phyloP scores from a whole-genome alignment of 2,888 invertebrate genomes.

The Herminia tarsipennalis region DNA sequence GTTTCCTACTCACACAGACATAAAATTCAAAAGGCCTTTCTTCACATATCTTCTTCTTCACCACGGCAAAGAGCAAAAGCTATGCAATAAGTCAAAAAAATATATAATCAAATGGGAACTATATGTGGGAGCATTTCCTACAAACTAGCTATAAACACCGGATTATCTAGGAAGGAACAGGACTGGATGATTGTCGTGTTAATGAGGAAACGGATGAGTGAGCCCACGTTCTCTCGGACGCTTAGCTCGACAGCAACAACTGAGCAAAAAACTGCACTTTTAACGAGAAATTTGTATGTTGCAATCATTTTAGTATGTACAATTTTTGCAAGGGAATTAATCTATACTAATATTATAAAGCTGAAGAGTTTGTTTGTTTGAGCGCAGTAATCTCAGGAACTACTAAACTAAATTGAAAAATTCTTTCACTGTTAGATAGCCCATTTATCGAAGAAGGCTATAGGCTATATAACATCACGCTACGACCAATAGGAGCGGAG shows the following conservation, averaged over 20 bases:
- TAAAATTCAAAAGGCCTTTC: no score
- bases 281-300: neutral
- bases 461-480: no score
- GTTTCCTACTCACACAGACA: no score
- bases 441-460: no score
- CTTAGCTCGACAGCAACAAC: neutral
- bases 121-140: conserved; percentile 6
- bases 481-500: no score
- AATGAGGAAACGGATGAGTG: conserved; percentile 34
- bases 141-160: conserved; percentile 23
- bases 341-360: neutral
- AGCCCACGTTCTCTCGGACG: conserved; percentile 18
- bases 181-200: conserved; percentile 19
- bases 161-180: conserved; percentile 31
- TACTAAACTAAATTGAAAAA: no score
- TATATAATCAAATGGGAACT: no score
- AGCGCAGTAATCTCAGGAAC: no score
- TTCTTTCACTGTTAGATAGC: no score
- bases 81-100: neutral
- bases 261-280: neutral
- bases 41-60: no score
- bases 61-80: neutral
- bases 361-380: neutral
- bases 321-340: neutral
- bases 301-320: no score